Evolutionary conservation across 2,888 invertebrate species (phyloP).

Genomic region (Melieria crassipennis): DNA sequence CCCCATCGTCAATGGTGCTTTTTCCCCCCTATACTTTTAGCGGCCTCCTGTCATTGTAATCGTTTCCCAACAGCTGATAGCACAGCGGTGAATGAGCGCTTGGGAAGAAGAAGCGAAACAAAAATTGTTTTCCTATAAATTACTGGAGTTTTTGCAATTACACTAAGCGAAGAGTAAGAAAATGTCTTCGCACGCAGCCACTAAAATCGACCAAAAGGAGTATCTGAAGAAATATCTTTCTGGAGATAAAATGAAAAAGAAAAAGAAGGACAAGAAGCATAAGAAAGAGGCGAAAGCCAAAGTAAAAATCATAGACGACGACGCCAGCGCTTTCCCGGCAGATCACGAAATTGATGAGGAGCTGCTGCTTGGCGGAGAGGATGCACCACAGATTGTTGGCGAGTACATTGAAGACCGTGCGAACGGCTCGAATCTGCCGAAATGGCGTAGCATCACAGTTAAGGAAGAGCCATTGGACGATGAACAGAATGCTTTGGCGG

Average conservation of each 20-base stretch:
- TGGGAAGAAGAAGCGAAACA: too few relatives aligned
- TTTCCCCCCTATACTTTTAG: too few relatives aligned
- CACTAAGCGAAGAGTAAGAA: too few relatives aligned
- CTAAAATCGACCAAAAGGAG: constrained; percentile 75
- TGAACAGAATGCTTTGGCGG: constrained; percentile 38
- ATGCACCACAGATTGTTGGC: constrained; percentile 90
- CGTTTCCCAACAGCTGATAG: too few relatives aligned
- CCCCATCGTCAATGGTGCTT: too few relatives aligned
- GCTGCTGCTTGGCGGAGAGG: constrained; percentile 79
- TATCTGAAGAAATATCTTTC: constrained; percentile 82
- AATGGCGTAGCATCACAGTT: constrained; percentile 62
- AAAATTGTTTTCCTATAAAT: too few relatives aligned
- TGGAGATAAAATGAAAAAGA: constrained; percentile 71
- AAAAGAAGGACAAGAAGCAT: constrained; percentile 73
- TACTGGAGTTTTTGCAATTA: too few relatives aligned
- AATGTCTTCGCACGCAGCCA: constrained; percentile 52
- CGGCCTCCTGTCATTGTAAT: too few relatives aligned
- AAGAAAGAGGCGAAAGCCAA: constrained; percentile 45
- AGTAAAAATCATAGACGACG: constrained; percentile 88
- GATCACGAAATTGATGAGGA: constrained; percentile 66
- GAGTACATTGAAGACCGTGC: constrained; percentile 83
- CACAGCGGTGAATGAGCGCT: too few relatives aligned
- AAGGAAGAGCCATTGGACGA: constrained; percentile 44
- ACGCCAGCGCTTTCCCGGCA: constrained; percentile 74
- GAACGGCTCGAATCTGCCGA: constrained; percentile 65